Evolutionary conservation across 2,888 invertebrate genomes (phyloP), one percentile per base, ranked within the genome.

Genomic region (Tetropium fuscum): DNA sequence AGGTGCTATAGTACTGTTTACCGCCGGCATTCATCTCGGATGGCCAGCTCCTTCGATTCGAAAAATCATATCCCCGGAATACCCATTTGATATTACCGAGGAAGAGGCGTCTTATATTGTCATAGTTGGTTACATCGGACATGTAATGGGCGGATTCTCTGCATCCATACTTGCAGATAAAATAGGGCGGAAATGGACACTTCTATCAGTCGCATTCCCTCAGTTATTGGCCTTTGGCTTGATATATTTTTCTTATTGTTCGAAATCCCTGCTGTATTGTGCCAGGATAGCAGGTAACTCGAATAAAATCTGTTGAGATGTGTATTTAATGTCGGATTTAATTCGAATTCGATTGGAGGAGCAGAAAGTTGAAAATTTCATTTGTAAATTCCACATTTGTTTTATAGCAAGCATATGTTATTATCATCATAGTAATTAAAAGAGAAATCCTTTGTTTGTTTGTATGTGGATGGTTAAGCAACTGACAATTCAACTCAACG

Each of bases 41-140:
- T 74, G 74, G 74, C 64, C 66, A 5, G 62, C 64, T 3, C 72
- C 74, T 2, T 69, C 69, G 0, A 20, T 72, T 6, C 60, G 62
- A 8, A 69, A 68, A 53, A 57, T 74, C 13, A 40, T 71, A n/a
- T 68, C 68, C 2, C 61, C 66, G 10, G 70, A 71, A 36, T 71
- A 68, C 44, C 69, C 69, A 1, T 61, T 68, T 36, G 45, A 68
- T 3, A 57, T 74, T 1, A 65, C 64, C 7, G 60, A 60, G 13
- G 69, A 71, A 2, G 69, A 73, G 66, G 71, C 64, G 4, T 69
- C 72, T 4, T 71, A 72, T 47, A 68, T 74, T 2, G 60, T 68
- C 6, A 66, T 69, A 6, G 63, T 69, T 15, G 68, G 68, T 3
- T 58, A 64, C 32, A 30, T 69, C 2, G 73, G 73, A 16, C 66